phyloP scores from a whole-genome alignment of 2,113 vertebrate genomes.

The Anhinga rufa region DNA sequence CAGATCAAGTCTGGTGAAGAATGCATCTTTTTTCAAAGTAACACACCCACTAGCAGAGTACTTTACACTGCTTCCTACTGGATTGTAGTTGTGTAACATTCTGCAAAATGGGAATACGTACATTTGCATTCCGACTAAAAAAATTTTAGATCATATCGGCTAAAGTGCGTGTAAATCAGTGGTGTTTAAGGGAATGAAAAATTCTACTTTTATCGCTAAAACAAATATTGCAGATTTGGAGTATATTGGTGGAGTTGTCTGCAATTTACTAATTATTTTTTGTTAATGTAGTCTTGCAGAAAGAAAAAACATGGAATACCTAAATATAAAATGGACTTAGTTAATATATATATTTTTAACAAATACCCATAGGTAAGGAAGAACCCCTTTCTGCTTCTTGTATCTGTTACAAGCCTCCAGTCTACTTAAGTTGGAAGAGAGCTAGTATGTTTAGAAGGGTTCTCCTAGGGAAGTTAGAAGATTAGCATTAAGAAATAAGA shows the following conservation, averaged over 20 bases:
- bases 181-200: neutral
- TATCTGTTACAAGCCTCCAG: neutral
- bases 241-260: neutral
- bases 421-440: neutral
- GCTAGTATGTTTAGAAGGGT: neutral
- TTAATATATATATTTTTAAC: neutral
- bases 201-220: neutral
- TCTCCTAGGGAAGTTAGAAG: neutral
- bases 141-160: neutral
- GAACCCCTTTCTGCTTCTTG: neutral
- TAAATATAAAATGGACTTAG: neutral
- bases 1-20: neutral
- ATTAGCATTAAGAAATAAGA: neutral
- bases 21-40: neutral
- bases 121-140: neutral
- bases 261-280: neutral
- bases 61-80: neutral
- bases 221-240: neutral
- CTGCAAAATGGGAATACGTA: neutral
- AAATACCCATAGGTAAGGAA: neutral
- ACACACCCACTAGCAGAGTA: no score
- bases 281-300: neutral
- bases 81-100: neutral
- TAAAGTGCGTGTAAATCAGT: neutral
- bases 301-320: neutral